These are phyloP conservation scores for Scleropages formosus DNA, from an alignment of 2,797 vertebrate species.

Conservation along the genomic window DNA sequence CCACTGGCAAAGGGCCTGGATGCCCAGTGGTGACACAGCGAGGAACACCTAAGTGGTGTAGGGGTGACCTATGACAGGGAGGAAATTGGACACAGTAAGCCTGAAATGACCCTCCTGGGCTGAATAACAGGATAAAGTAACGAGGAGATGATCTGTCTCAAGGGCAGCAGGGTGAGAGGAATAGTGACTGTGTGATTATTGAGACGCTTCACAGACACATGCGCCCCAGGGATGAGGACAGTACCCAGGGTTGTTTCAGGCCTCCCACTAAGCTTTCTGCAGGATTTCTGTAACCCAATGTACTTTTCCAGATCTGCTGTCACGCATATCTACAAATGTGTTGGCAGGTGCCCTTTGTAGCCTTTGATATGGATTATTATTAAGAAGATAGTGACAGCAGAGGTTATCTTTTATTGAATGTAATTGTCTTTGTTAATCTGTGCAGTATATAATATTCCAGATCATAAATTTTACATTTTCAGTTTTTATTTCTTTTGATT, in stretches of 20 bases:
- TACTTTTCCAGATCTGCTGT: not conserved
- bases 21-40: not conserved
- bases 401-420: too few species aligned
- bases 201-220: not conserved
- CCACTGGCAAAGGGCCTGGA: too few species aligned
- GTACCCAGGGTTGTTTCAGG: not conserved
- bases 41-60: not conserved
- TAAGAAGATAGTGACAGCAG: too few species aligned
- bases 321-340: not conserved
- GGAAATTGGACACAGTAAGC: slow-evolving; percentile 17
- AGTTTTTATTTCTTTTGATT: too few species aligned
- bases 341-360: not conserved
- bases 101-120: slow-evolving; percentile 30
- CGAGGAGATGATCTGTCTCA: slow-evolving; percentile 21
- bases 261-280: not conserved
- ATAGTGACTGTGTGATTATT: slow-evolving; percentile 24
- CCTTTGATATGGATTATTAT: not conserved
- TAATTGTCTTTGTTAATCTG: too few species aligned
- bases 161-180: slow-evolving; percentile 12
- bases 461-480: too few species aligned
- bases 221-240: not conserved
- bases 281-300: not conserved
- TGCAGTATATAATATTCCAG: too few species aligned
- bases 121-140: slow-evolving; percentile 20
- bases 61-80: slow-evolving; percentile 14